Evolutionary conservation across 2,888 invertebrate species (phyloP), one percentile per base, ranked within the genome.

Genomic region (Chorisops tibialis): DNA sequence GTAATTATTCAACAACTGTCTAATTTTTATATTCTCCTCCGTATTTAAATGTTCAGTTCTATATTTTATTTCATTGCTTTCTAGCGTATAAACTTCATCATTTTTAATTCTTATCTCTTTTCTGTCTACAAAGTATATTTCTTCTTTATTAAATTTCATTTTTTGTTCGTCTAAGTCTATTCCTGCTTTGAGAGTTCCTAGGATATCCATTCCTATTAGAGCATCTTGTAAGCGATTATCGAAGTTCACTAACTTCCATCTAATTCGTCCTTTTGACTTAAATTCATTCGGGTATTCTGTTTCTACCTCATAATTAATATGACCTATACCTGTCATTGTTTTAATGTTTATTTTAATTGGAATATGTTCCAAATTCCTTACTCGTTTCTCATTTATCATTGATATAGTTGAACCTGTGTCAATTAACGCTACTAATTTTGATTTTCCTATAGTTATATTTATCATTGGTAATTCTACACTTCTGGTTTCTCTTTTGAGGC

Each of bases 351-450:
- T 45, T 45, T 18, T 18, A 11, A 18, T 18, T 45, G 18, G 14
- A 18, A 18, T 45, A 16, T 45, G 14, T 45, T 18, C 11, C 45
- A 22, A 14, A 22, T 22, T 11, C 9, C 11, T 48, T 22, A 11
- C 48, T 11, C 12, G 22, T 48, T 50, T 50, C n/a, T 50, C 50
- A 35, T 39, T 48, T 49, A 48, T 18, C 11, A 39, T 48, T 49
- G 39, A 39, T 35, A 30, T 45, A 14, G 39, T 54, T 6, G 54
- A 24, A 12, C 54, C 54, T 54, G 59, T 38, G 22, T 59, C 59
- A 7, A 59, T 38, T 22, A 49, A 47, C 7, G 37, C 18, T 59
- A 14, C 30, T 18, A 59, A 11, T 37, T 14, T 14, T 9, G 35
- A 9, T 38, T 21, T 37, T 18, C 35, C 22, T 16, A 45, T 59